Conservation (phyloP, 2,797 vertebrate species). For the Distichodus sexfasciatus region DNA sequence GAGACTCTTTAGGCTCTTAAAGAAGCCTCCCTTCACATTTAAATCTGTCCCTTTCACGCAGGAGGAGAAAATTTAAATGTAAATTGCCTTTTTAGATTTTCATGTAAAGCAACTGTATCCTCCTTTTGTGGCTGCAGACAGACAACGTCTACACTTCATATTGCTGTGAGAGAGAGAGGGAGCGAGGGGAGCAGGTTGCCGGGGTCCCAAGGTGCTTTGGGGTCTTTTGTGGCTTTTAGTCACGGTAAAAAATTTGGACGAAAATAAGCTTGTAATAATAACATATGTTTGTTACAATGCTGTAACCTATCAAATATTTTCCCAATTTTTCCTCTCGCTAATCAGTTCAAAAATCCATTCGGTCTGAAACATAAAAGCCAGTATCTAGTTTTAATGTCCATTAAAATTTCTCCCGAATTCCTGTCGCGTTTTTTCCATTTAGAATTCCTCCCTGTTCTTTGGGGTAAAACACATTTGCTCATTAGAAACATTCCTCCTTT, state of each 20-base stretch:
- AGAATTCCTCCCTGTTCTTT: constrained; percentile 38
- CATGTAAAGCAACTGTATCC: constrained; percentile 68
- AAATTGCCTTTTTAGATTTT: constrained; percentile 77
- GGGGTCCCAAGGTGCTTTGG: not conserved
- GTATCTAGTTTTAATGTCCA: constrained; percentile 6
- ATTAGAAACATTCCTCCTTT: constrained; percentile 44
- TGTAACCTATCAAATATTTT: no score
- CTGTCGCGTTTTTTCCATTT: constrained; percentile 22
- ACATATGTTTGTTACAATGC: no score
- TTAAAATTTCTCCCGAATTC: constrained; percentile 32
- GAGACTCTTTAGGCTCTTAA: constrained; percentile 25
- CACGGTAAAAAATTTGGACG: not conserved
- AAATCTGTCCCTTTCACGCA: constrained; percentile 68
- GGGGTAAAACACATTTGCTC: constrained; percentile 25
- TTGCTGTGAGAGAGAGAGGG: constrained; percentile 21
- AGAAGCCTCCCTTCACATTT: constrained; percentile 68
- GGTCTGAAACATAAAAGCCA: not conserved
- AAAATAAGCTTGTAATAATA: no score
- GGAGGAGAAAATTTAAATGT: constrained; percentile 75
- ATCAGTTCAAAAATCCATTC: not conserved
- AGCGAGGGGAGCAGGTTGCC: not conserved
- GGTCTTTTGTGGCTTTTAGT: not conserved
- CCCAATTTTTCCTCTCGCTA: not conserved
- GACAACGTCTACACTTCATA: constrained; percentile 19
- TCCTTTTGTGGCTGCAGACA: constrained; percentile 50